Evolutionary conservation across 2,113 vertebrate genomes (phyloP), one percentile per base, ranked within the genome.

Genomic region (Neolamprologus toae): DNA sequence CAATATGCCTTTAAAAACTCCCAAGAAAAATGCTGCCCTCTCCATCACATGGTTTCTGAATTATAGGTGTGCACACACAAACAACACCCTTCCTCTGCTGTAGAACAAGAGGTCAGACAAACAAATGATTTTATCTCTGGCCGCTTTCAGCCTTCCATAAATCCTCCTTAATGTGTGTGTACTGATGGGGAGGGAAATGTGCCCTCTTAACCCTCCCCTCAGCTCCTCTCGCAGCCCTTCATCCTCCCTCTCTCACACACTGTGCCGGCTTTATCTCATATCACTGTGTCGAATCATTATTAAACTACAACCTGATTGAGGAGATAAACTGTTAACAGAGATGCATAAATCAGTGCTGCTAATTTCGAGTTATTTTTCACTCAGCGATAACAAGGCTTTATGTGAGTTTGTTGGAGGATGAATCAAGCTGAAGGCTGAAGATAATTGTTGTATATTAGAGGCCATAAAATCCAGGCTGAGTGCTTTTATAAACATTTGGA

Each of bases 401-500:
- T 84, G 82, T 21, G 66, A 28, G 47, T 14, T 81, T 79, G 31
- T 82, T 84, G 83, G 33, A 89, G 71, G 78, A 93, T 86, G 90
- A 89, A 86, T 92, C 83, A 45, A 86, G 82, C 76, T 68, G 86
- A 89, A 84, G 88, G 87, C 90, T 92, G 89, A 55, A 89, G 91
- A 92, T 93, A 92, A 95, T 93, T 61, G 57, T 59, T 83, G 85
- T 86, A 87, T 94, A 93, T 94, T 93, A 93, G 85, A 94, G 91
- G 71, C 94, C 91, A 91, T 95, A 93, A 94, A 94, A 86, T 89
- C 81, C 81, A 84, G 86, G 45, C 94, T 73, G 89, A 95, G 94
- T 94, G 94, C 93, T 94, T 95, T 95, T 89, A 90, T 95, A 95
- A 96, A 96, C 94, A 95, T 87, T 90, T 9, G 33, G 90, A 93